Conservation (phyloP, 2,797 vertebrate species). For the Discoglossus pictus region DNA sequence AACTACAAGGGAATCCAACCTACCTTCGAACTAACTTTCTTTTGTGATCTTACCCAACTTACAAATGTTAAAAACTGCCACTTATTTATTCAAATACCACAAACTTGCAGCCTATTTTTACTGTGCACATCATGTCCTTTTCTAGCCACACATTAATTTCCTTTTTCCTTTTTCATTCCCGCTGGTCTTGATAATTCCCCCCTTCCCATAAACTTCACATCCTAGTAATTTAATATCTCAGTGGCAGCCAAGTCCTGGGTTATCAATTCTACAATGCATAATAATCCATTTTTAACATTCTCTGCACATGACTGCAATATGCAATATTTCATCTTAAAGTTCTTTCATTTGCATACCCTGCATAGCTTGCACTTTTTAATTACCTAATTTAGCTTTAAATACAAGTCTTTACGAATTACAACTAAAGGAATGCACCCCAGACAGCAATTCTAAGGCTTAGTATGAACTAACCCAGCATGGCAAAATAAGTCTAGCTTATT, state of each 20-base stretch:
- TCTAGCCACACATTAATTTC: conserved; percentile 9
- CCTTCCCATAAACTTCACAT: conserved; percentile 26
- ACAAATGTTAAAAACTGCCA: no score
- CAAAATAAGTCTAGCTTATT: conserved; percentile 41
- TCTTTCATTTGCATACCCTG: conserved; percentile 41
- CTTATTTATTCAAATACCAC: no score
- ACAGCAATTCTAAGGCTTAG: conserved; percentile 24
- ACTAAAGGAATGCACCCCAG: conserved; percentile 48
- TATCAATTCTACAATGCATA: conserved; percentile 37
- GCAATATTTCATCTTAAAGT: conserved; percentile 46
- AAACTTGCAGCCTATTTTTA: not conserved
- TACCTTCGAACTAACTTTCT: no score
- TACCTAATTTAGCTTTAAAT: conserved; percentile 41
- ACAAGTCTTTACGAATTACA: conserved; percentile 45
- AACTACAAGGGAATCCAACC: no score
- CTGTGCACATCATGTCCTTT: conserved; percentile 11
- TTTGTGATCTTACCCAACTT: no score
- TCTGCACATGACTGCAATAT: conserved; percentile 25
- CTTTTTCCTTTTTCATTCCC: conserved; percentile 17
- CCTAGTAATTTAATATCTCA: conserved; percentile 33
- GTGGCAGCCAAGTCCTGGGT: conserved; percentile 31
- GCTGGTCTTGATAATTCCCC: conserved; percentile 23
- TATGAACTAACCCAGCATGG: conserved; percentile 40
- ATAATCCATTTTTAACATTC: conserved; percentile 41
- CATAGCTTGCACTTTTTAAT: conserved; percentile 32